These are phyloP conservation scores for Tokudaia tokunoshimensis DNA, from an alignment of 2,797 vertebrate genomes.

Conservation along the genomic window DNA sequence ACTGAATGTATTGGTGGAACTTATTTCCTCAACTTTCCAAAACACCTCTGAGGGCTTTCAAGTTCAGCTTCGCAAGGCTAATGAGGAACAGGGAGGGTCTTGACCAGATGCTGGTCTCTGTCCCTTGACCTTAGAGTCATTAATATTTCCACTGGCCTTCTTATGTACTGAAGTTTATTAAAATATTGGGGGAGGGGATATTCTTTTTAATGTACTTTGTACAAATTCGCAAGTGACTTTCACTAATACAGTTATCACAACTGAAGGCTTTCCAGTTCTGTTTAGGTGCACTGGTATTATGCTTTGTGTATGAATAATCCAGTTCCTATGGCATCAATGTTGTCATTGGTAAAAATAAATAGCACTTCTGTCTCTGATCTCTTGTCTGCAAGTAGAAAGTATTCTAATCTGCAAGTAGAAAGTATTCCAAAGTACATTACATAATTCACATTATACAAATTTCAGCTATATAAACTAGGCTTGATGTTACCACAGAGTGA, in stretches of 20 bases:
- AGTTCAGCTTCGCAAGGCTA: background rate
- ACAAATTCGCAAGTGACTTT: background rate
- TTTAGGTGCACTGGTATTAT: background rate
- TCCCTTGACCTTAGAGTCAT: background rate
- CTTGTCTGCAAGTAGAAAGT: background rate
- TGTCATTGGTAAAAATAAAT: constrained; percentile 33
- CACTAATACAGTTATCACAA: background rate
- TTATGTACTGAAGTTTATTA: background rate
- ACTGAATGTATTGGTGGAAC: background rate
- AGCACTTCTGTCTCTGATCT: constrained; percentile 45
- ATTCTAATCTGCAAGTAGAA: constrained; percentile 9
- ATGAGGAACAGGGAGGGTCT: background rate
- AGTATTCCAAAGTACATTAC: background rate
- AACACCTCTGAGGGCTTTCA: background rate
- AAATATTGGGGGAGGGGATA: background rate
- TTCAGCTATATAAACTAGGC: background rate
- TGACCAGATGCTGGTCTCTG: background rate
- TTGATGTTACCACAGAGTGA: constrained; percentile 1
- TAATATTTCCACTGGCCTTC: background rate
- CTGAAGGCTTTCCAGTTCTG: background rate
- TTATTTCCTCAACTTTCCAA: background rate
- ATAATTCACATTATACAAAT: constrained; percentile 21
- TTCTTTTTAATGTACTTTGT: background rate
- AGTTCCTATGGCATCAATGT: background rate
- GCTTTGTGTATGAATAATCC: background rate